These are phyloP conservation scores for Atethmia centrago DNA, from an alignment of 2,888 invertebrate species.

Conservation along the genomic window DNA sequence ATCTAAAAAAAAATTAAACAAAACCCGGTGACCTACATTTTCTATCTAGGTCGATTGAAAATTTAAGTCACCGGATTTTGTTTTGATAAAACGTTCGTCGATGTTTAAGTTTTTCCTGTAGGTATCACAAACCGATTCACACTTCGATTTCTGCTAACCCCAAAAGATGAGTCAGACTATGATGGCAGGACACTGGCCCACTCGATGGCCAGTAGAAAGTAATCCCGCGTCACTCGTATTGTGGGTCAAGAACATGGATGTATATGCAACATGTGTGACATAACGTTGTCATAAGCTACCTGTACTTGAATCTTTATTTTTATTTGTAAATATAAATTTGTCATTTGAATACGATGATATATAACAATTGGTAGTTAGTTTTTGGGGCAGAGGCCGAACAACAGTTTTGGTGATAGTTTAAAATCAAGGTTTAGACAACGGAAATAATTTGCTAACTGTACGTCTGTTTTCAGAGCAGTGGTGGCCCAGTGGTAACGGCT, in stretches of 20 bases:
- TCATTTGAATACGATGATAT: conserved; percentile 21
- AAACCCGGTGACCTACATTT: no score
- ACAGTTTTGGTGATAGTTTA: neutral
- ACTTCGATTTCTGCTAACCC: conserved; percentile 11
- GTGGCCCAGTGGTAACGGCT: no score
- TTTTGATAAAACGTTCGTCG: no score
- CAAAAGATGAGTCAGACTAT: conserved; percentile 37
- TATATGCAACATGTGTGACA: conserved; percentile 64
- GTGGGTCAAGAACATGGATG: conserved; percentile 72
- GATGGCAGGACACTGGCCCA: conserved; percentile 41
- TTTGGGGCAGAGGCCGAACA: neutral
- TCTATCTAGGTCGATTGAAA: no score
- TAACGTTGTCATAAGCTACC: conserved; percentile 34
- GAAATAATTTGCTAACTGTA: neutral
- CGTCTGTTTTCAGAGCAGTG: no score
- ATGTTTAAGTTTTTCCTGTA: no score
- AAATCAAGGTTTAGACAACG: neutral
- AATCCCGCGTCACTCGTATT: conserved; percentile 54
- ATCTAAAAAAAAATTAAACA: no score
- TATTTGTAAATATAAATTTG: neutral
- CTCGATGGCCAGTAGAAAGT: conserved; percentile 68
- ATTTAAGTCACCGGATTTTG: no score
- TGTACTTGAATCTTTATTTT: neutral
- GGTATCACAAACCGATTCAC: no score
- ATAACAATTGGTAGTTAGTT: neutral